Percentiles rank a stretch among this genome's conserved stretches.
These are phyloP conservation scores for Phoenicopterus ruber DNA, from an alignment of 2,113 vertebrate species.

Conservation along the genomic window DNA sequence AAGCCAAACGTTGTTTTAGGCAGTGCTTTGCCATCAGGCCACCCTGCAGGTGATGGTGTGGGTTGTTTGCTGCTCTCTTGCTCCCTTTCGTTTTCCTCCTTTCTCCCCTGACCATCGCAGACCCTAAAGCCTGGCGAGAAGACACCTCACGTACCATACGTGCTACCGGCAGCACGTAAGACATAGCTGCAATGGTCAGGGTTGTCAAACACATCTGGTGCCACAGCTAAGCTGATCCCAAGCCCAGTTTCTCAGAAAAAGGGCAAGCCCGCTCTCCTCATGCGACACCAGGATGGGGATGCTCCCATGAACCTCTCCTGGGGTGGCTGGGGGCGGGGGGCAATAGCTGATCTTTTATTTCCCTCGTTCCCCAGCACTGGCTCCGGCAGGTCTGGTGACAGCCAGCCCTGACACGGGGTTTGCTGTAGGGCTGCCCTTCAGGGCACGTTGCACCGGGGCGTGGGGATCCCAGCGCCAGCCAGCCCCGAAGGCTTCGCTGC, in stretches of 20 bases:
- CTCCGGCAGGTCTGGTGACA: background rate
- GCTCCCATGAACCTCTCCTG: background rate
- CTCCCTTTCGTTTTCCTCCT: background rate
- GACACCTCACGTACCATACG: background rate
- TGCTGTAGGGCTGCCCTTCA: background rate
- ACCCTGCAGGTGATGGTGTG: background rate
- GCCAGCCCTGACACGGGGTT: background rate
- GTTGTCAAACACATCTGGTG: background rate
- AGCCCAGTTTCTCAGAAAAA: background rate
- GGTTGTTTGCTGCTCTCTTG: background rate
- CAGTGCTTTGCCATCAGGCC: background rate
- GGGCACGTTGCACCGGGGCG: background rate
- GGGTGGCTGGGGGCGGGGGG: background rate
- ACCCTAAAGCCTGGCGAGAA: background rate
- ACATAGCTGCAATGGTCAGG: background rate
- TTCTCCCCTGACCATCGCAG: background rate
- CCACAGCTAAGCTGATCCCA: background rate
- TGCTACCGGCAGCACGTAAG: background rate
- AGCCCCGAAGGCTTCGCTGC: background rate
- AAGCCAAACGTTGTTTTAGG: background rate
- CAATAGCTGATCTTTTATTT: background rate
- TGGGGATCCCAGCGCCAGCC: rapidly evolving
- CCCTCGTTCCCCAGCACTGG: background rate
- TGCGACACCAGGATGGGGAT: background rate
- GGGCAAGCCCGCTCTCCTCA: background rate